Conservation (phyloP, 2,888 invertebrate species). For the Epinotia ramella region DNA sequence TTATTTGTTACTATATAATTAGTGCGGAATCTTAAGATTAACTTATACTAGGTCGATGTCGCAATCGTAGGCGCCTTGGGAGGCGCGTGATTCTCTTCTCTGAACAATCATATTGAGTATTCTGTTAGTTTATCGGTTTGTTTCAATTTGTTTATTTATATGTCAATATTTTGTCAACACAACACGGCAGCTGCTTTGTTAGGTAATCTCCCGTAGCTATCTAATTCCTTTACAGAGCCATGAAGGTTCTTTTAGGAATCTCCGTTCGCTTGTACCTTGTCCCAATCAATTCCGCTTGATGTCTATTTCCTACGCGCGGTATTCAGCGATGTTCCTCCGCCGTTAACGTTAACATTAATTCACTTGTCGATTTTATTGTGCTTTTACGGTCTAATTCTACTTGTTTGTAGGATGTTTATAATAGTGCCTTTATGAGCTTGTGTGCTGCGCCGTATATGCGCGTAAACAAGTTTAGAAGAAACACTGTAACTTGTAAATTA, state of each 20-base stretch:
- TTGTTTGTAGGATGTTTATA: conserved; percentile 7
- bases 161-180: no score
- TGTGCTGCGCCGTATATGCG: conserved; percentile 1
- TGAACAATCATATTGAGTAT: no score
- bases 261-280: conserved; percentile 12
- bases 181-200: no score
- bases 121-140: no score
- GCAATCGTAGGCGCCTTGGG: no score
- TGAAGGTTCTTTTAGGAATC: not conserved
- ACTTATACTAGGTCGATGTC: no score
- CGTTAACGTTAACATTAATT: conserved; percentile 41
- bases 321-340: conserved; percentile 24
- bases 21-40: no score
- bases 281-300: conserved; percentile 38
- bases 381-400: conserved; percentile 26
- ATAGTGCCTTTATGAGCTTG: conserved; percentile 27
- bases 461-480: conserved; percentile 8
- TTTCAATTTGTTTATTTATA: no score
- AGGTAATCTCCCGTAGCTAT: no score
- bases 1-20: no score
- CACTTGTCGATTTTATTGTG: conserved; percentile 37
- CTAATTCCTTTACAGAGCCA: not conserved
- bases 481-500: conserved; percentile 4
- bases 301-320: conserved; percentile 42
- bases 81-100: no score